These are phyloP conservation scores for Oreotrochilus melanogaster DNA, from an alignment of 2,113 vertebrate species.

Conservation along the genomic window DNA sequence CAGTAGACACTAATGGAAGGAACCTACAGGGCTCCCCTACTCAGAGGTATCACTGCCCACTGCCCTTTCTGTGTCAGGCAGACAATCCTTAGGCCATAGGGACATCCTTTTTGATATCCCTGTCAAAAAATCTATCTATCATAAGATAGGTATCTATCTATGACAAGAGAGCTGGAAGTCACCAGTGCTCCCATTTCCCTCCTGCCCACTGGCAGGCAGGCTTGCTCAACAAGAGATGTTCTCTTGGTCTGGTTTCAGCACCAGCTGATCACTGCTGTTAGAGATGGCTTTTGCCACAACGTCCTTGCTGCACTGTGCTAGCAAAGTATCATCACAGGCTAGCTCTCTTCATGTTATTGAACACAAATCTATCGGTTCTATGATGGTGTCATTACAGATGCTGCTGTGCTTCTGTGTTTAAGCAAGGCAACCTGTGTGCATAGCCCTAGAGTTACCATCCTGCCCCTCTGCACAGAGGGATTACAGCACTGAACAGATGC, in stretches of 20 bases:
- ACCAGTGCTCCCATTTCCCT: not conserved
- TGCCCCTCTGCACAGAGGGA: not conserved
- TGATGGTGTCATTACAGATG: not conserved
- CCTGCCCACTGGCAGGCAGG: not conserved
- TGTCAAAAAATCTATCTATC: too few relatives aligned
- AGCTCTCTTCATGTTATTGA: not conserved
- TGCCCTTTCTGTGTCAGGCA: not conserved
- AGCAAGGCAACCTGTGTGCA: not conserved
- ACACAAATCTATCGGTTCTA: not conserved
- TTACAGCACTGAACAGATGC: not conserved
- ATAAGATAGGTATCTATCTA: too few relatives aligned
- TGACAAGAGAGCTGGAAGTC: not conserved
- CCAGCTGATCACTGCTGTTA: accelerated
- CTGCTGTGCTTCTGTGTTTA: not conserved
- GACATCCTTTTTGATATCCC: not conserved
- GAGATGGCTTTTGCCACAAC: not conserved
- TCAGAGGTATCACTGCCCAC: not conserved
- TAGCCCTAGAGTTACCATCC: not conserved
- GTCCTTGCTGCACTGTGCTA: accelerated
- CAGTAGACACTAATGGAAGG: not conserved
- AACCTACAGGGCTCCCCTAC: not conserved
- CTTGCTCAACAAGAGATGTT: not conserved
- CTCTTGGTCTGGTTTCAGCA: not conserved
- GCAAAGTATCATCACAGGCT: not conserved
- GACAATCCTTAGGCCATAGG: not conserved